These are phyloP conservation scores for Pterophyllum scalare DNA, from an alignment of 2,113 vertebrate species.

Conservation along the genomic window DNA sequence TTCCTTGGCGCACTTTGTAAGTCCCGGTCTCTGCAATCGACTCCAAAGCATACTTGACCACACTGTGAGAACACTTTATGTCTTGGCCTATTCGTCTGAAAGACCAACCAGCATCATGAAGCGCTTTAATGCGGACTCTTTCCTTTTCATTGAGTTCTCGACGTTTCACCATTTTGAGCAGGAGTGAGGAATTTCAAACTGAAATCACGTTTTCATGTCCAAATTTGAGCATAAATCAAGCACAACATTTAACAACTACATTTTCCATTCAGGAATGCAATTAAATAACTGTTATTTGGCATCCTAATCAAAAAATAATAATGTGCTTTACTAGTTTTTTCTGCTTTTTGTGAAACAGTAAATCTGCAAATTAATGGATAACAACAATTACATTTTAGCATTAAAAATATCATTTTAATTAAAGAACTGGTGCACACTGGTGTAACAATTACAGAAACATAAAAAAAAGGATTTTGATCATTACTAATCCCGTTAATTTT, in stretches of 20 bases:
- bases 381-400: neutral
- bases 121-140: neutral
- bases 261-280: neutral
- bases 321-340: neutral
- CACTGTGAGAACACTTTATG: neutral
- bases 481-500: neutral
- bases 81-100: neutral
- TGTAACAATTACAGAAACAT: neutral
- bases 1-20: neutral
- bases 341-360: neutral
- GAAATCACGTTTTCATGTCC: neutral
- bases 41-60: neutral
- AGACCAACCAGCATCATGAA: neutral
- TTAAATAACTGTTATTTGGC: neutral
- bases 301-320: neutral
- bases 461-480: neutral
- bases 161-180: neutral
- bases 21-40: neutral
- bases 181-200: neutral
- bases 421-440: neutral
- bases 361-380: neutral
- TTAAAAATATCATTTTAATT: conserved; percentile 1
- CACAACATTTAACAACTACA: neutral
- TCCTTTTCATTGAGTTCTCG: neutral
- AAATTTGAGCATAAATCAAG: neutral